A percentile compares a stretch with the other conserved stretches of the same genome.
phyloP scores from a whole-genome alignment of 2,113 vertebrate species.

The Speoplatyrhinus poulsoni region DNA sequence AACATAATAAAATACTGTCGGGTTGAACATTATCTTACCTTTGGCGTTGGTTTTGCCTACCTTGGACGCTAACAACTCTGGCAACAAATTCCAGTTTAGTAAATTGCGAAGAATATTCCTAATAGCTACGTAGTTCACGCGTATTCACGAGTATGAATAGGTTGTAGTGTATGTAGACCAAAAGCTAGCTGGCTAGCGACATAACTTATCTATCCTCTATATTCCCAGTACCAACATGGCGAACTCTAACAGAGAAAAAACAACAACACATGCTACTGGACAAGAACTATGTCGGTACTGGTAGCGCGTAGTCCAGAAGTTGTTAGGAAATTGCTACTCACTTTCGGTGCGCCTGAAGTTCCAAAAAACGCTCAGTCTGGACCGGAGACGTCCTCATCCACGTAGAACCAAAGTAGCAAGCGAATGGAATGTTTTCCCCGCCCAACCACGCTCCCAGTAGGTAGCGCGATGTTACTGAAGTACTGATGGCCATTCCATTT shows the following conservation, averaged over 20 bases:
- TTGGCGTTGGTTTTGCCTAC: not conserved
- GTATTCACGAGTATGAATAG: conserved; percentile 45
- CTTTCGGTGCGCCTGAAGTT: conserved; percentile 61
- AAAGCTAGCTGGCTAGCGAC: conserved; percentile 55
- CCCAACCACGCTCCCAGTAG: conserved; percentile 43
- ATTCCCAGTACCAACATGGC: not conserved
- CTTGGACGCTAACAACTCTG: not conserved
- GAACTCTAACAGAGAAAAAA: not conserved
- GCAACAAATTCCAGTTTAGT: not conserved
- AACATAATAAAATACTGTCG: not conserved
- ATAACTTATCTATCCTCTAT: conserved; percentile 27
- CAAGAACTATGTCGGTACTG: not conserved
- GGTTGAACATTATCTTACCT: not conserved
- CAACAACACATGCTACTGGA: not conserved
- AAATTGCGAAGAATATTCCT: not conserved
- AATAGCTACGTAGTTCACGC: not conserved
- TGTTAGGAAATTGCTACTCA: conserved; percentile 64
- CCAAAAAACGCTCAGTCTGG: conserved; percentile 62
- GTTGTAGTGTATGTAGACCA: conserved; percentile 35
- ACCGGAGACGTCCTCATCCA: conserved; percentile 56
- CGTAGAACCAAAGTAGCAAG: conserved; percentile 62
- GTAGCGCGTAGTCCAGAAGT: conserved; percentile 25
- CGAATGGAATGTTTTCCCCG: conserved; percentile 52
- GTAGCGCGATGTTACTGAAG: not conserved
- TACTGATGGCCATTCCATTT: not conserved